Conservation (phyloP, 2,797 vertebrate genomes). For the Hippoglossus hippoglossus region DNA sequence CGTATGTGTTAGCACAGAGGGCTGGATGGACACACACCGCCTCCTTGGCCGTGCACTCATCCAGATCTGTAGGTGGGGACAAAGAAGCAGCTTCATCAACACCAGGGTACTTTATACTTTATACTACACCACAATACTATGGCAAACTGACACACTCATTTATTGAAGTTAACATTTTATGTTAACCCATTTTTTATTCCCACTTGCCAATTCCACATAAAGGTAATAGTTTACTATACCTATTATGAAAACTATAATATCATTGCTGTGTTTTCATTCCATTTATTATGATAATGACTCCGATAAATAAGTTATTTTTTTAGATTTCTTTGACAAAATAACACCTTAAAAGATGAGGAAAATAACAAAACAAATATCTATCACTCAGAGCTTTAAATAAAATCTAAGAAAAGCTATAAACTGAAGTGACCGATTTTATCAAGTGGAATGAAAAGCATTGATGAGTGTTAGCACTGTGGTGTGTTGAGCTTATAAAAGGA, state of each 20-base stretch:
- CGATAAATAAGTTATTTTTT: no score
- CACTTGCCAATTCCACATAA: background rate
- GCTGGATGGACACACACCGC: slow-evolving; percentile 72
- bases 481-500: background rate
- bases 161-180: background rate
- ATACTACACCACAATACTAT: background rate
- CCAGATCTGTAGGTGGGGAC: slow-evolving; percentile 78
- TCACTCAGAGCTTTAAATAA: no score
- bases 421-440: no score
- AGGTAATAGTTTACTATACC: background rate
- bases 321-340: background rate
- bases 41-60: slow-evolving; percentile 82
- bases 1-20: slow-evolving; percentile 87
- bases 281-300: background rate
- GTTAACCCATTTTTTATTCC: no score
- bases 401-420: no score
- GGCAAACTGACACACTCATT: background rate
- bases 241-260: background rate
- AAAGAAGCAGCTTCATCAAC: slow-evolving; percentile 16
- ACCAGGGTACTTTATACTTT: background rate
- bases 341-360: no score
- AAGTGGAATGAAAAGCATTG: no score
- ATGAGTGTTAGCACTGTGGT: background rate
- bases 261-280: background rate
- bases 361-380: no score